phyloP scores from a whole-genome alignment of 1,140 invertebrate genomes.

The Pygmarrhopalites habei region DNA sequence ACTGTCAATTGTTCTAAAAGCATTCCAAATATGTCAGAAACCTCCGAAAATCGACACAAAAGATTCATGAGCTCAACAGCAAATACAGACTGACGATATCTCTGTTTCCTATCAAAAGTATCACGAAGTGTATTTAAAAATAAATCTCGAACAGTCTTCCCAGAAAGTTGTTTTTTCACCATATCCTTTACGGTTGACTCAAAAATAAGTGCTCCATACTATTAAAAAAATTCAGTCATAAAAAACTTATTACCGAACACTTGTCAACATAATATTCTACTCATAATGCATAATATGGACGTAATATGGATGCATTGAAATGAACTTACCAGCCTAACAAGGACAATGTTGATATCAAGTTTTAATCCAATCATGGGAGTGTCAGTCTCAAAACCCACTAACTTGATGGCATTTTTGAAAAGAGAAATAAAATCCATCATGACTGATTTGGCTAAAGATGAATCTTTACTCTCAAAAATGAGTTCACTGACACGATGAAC shows the following conservation, averaged over 20 bases:
- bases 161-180: neutral
- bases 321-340: constrained; percentile 6
- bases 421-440: neutral
- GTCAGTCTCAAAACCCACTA: neutral
- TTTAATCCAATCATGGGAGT: neutral
- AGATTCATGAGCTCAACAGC: constrained; percentile 15
- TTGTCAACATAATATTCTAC: neutral
- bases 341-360: constrained; percentile 3
- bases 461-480: neutral
- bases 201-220: neutral
- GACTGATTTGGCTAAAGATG: neutral
- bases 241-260: neutral
- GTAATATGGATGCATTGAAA: no score
- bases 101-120: neutral
- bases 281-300: no score
- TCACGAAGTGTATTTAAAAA: neutral
- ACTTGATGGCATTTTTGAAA: neutral
- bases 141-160: neutral
- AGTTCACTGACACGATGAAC: constrained; percentile 2
- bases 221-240: neutral
- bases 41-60: neutral
- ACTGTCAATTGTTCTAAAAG: neutral
- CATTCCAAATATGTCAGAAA: neutral
- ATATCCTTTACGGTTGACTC: neutral
- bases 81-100: neutral